A percentile compares a stretch with the other conserved stretches of the same genome.
Evolutionary conservation across 2,888 invertebrate species (phyloP).

Genomic region (Aleiodes alternator): DNA sequence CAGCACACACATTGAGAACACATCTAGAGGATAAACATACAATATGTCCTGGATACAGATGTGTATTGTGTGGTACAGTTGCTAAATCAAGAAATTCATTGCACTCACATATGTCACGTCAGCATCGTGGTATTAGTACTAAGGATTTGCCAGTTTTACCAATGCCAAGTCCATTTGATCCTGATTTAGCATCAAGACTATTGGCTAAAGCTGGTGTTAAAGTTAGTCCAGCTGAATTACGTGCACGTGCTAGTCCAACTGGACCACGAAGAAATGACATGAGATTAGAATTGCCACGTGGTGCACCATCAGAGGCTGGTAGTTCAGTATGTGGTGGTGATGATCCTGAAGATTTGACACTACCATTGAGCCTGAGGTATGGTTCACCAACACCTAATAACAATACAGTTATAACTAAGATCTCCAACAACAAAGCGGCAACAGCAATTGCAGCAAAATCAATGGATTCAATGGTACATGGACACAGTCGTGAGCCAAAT

Average conservation of each 20-base stretch:
- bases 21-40: constrained; percentile 96
- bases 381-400: constrained; percentile 81
- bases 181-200: constrained; percentile 87
- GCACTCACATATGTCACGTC: constrained; percentile 95
- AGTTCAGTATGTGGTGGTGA: constrained; percentile 87
- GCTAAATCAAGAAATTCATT: constrained; percentile 94
- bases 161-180: constrained; percentile 95
- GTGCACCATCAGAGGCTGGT: constrained; percentile 82
- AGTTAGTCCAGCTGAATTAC: constrained; percentile 88
- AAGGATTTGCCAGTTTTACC: constrained; percentile 94
- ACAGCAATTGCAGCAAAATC: constrained; percentile 83
- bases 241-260: constrained; percentile 91
- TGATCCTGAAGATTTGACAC: constrained; percentile 89
- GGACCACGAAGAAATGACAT: constrained; percentile 87
- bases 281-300: constrained; percentile 86
- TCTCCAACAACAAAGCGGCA: constrained; percentile 60
- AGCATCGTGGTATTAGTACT: constrained; percentile 94
- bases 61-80: constrained; percentile 93
- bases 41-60: constrained; percentile 93
- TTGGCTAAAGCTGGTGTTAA: constrained; percentile 93
- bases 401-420: constrained; percentile 75
- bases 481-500: constrained; percentile 81
- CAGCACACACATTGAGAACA: constrained; percentile 92
- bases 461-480: constrained; percentile 79
- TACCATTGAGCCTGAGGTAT: constrained; percentile 79